Conservation (phyloP, 2,888 invertebrate genomes). For the Boloria selene region DNA sequence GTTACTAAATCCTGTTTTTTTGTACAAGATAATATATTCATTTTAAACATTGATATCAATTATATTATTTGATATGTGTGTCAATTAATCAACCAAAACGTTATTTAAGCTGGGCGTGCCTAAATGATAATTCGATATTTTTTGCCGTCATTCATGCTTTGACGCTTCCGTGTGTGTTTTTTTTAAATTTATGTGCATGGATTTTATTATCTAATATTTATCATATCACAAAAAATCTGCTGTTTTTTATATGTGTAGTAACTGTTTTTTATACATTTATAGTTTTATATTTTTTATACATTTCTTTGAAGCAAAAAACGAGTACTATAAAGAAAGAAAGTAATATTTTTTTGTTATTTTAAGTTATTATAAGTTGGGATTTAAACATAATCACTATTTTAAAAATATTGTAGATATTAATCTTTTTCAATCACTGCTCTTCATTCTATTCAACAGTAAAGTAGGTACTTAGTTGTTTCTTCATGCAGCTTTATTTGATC, state of each 20-base stretch:
- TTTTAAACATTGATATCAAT: constrained; percentile 12
- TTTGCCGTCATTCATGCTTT: constrained; percentile 24
- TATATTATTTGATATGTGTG: constrained; percentile 23
- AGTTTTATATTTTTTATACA: too few species aligned
- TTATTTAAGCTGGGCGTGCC: constrained; percentile 24
- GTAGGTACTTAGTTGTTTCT: too few species aligned
- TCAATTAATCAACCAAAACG: constrained; percentile 25
- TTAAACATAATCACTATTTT: too few species aligned
- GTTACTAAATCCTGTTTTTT: background rate
- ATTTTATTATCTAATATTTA: background rate
- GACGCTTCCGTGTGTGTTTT: constrained; percentile 33
- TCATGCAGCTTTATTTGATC: background rate
- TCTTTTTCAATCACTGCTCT: too few species aligned
- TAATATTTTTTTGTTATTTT: too few species aligned
- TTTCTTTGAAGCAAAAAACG: too few species aligned
- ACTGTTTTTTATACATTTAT: too few species aligned
- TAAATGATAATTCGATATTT: constrained; percentile 33
- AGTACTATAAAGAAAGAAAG: too few species aligned
- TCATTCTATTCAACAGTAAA: too few species aligned
- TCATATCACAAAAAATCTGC: background rate
- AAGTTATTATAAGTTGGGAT: too few species aligned
- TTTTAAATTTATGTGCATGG: background rate
- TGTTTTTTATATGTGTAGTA: background rate
- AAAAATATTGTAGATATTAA: too few species aligned
- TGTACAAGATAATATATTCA: constrained; percentile 3